A percentile compares a stretch with the other conserved stretches of the same genome.
These are phyloP conservation scores for Drosophila ananassae DNA, from an alignment of 1,140 invertebrate species.

Conservation along the genomic window DNA sequence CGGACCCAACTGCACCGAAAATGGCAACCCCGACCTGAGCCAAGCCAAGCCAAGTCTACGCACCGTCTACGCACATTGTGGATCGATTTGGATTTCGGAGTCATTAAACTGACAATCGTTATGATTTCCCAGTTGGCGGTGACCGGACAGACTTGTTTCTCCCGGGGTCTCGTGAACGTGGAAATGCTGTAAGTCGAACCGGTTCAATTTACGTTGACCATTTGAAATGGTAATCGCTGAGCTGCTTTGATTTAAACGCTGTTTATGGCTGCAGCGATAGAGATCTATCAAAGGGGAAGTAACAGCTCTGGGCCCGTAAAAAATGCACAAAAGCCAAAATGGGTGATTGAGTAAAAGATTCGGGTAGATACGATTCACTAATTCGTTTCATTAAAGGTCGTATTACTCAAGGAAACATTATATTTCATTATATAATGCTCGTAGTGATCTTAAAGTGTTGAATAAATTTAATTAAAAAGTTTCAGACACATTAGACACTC, in stretches of 20 bases:
- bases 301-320: slow-evolving; percentile 5
- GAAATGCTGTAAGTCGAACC: slow-evolving; percentile 38
- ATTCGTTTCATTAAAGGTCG: background rate
- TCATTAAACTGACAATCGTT: slow-evolving; percentile 61
- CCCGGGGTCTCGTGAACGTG: slow-evolving; percentile 26
- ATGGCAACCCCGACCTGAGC: slow-evolving; percentile 39
- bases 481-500: background rate
- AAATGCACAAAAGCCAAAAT: slow-evolving; percentile 2
- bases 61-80: slow-evolving; percentile 55
- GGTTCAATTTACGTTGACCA: slow-evolving; percentile 42
- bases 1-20: slow-evolving; percentile 51
- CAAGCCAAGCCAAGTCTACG: slow-evolving; percentile 39
- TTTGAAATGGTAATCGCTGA: slow-evolving; percentile 45
- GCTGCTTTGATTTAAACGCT: slow-evolving; percentile 40
- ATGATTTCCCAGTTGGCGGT: slow-evolving; percentile 62
- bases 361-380: background rate
- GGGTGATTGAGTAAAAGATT: background rate
- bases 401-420: background rate
- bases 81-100: slow-evolving; percentile 57
- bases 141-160: slow-evolving; percentile 44
- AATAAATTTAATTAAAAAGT: background rate
- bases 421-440: too few species aligned
- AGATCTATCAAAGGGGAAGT: slow-evolving; percentile 40
- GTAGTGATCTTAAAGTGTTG: background rate
- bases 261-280: slow-evolving; percentile 36